These are phyloP conservation scores for Podocnemis expansa DNA, from an alignment of 2,113 vertebrate genomes.

Conservation along the genomic window DNA sequence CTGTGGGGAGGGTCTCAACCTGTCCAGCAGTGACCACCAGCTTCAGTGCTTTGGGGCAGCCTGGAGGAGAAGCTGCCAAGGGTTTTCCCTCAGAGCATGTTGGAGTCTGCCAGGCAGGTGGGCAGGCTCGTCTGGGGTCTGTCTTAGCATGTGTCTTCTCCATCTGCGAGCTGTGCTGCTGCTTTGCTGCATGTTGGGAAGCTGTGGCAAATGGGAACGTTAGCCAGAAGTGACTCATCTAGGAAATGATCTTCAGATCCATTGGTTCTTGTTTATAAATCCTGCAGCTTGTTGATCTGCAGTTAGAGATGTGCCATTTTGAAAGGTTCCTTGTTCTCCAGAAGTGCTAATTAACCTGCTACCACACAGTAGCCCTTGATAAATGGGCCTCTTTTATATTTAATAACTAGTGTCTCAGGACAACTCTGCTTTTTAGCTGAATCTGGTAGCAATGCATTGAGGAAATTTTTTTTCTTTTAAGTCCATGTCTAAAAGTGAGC, in stretches of 20 bases:
- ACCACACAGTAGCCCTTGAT: background rate
- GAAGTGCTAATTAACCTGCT: background rate
- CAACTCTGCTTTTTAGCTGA: rapidly evolving
- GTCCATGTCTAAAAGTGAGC: no score
- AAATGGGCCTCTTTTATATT: rapidly evolving
- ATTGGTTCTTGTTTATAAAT: background rate
- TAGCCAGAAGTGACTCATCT: rapidly evolving
- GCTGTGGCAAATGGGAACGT: background rate
- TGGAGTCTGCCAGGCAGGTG: background rate
- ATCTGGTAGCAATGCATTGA: background rate
- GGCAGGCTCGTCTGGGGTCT: conserved; percentile 41
- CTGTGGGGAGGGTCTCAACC: background rate
- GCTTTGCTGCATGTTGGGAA: conserved; percentile 57
- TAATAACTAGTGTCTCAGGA: background rate
- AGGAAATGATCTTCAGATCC: rapidly evolving
- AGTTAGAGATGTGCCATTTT: background rate
- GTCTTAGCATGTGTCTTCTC: conserved; percentile 55
- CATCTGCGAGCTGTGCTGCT: conserved; percentile 30
- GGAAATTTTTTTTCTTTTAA: no score
- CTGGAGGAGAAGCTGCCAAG: background rate
- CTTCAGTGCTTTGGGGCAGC: background rate
- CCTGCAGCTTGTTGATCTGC: rapidly evolving
- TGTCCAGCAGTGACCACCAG: background rate
- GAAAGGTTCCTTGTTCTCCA: rapidly evolving
- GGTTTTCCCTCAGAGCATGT: background rate